Evolutionary conservation across 2,888 invertebrate genomes (phyloP).

Genomic region (Galeruca laticollis): DNA sequence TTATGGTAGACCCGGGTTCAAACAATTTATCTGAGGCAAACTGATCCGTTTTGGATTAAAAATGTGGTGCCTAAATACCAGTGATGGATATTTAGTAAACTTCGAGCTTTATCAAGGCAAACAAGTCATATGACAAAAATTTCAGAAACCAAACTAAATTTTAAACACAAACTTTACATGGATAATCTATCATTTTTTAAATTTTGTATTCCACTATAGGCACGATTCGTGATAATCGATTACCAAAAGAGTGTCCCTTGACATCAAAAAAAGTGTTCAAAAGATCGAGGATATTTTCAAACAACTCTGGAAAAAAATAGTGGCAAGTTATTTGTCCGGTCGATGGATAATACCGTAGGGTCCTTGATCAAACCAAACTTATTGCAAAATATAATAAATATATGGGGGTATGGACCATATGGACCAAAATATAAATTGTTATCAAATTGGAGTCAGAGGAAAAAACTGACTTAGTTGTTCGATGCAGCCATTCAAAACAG

Average conservation of each 20-base stretch:
- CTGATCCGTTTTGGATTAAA: too few relatives aligned
- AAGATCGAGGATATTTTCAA: constrained; percentile 44
- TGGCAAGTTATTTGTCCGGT: constrained; percentile 46
- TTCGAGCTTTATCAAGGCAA: background rate
- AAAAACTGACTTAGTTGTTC: constrained; percentile 40
- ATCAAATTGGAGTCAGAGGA: constrained; percentile 6
- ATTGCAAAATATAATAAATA: constrained; percentile 44
- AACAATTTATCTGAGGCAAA: too few relatives aligned
- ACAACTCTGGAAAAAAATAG: constrained; percentile 29
- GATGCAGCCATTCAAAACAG: constrained; percentile 43
- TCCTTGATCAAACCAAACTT: constrained; percentile 39
- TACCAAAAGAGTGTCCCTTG: constrained; percentile 12
- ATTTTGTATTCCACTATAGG: background rate
- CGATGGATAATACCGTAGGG: constrained; percentile 55
- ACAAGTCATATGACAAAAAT: constrained; percentile 6
- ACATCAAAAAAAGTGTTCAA: background rate
- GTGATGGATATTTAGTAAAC: too few relatives aligned
- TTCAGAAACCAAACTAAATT: background rate
- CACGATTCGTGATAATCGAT: constrained; percentile 18
- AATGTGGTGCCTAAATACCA: too few relatives aligned
- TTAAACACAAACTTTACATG: constrained; percentile 34
- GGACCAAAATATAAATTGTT: constrained; percentile 21
- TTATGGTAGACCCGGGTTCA: too few relatives aligned
- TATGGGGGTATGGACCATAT: constrained; percentile 45
- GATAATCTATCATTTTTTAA: constrained; percentile 32